Evolutionary conservation across 1,140 invertebrate genomes (phyloP), one percentile per base, ranked within the genome.

Genomic region (Ceratina japonica): DNA sequence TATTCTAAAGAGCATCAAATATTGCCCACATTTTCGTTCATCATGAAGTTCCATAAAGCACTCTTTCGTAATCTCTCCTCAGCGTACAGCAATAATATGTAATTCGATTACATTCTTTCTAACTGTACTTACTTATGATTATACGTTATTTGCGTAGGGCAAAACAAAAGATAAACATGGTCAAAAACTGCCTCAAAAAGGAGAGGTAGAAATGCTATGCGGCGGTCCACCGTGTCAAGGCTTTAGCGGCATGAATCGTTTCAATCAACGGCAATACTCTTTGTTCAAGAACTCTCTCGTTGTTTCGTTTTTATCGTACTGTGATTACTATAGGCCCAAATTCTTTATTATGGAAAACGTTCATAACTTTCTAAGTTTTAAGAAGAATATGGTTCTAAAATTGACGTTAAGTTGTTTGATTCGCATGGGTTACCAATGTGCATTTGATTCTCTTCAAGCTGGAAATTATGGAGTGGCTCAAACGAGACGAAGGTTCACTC

Each of bases 161-260:
- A 89, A 95, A 71, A 91, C 82, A 8, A 91, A 83, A 27, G 92
- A 94, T 80, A 84, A 89, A 2, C 93, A 93, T 61, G 95, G 95
- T 5, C 94, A 96, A 88, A 92, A 90, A 15, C 91, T 98, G 54
- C 97, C 97, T 1, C 90, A 94, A 87, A 96, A 95, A 88, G 96
- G 97, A 8, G 96, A 97, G 76, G 97, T 98, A 1, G 97, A 98
- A 84, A 88, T 98, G 56, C 88, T 98, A 3, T 97, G 96, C 89
- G 97, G 97, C 54, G 97, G 97, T 7, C 97, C 97, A n/a, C 97
- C 97, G 1, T 98, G 97, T 90, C 97, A 98, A 92, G 97, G 97
- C 0, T 98, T 98, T 90, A 97, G 96, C 80, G 96, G 96, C 31
- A 97, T 98, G 96, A 98, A 98, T 92, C 93, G 97, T 22, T 98